A percentile compares a stretch with the other conserved stretches of the same genome.
Evolutionary conservation across 2,797 vertebrate genomes (phyloP).

Genomic region (Vireo griseus): DNA sequence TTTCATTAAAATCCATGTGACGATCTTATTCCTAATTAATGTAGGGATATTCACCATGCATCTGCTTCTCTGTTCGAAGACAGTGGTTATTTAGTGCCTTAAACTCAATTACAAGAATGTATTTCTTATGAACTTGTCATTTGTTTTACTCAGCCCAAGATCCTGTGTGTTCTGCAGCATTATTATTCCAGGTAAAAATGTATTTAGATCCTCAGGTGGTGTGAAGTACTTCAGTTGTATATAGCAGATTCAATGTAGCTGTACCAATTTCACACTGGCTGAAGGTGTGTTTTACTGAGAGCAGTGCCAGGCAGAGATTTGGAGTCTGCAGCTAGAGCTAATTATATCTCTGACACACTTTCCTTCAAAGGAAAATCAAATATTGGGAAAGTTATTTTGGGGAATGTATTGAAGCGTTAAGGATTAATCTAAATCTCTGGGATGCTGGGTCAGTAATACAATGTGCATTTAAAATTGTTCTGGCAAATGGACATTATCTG

Average conservation of each 20-base stretch:
- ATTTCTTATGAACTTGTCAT: neutral
- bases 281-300: slow-evolving; percentile 14
- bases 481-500: neutral
- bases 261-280: neutral
- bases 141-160: neutral
- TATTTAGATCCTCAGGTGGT: neutral
- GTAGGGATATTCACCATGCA: neutral
- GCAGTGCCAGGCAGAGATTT: neutral
- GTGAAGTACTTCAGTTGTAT: neutral
- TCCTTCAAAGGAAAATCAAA: slow-evolving; percentile 27
- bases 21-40: slow-evolving; percentile 10
- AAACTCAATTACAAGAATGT: slow-evolving; percentile 29
- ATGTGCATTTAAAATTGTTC: neutral
- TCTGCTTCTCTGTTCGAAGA: slow-evolving; percentile 3
- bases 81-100: slow-evolving; percentile 11
- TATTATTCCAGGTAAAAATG: slow-evolving; percentile 1
- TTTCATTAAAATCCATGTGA: slow-evolving; percentile 24
- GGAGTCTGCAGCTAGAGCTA: neutral
- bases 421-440: neutral
- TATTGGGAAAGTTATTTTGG: slow-evolving; percentile 12
- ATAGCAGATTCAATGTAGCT: neutral
- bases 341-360: slow-evolving; percentile 21
- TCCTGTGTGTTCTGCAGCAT: neutral
- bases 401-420: neutral
- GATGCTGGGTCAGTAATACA: neutral